Evolutionary conservation across 2,113 vertebrate species (phyloP).

Genomic region (Hylia prasina): DNA sequence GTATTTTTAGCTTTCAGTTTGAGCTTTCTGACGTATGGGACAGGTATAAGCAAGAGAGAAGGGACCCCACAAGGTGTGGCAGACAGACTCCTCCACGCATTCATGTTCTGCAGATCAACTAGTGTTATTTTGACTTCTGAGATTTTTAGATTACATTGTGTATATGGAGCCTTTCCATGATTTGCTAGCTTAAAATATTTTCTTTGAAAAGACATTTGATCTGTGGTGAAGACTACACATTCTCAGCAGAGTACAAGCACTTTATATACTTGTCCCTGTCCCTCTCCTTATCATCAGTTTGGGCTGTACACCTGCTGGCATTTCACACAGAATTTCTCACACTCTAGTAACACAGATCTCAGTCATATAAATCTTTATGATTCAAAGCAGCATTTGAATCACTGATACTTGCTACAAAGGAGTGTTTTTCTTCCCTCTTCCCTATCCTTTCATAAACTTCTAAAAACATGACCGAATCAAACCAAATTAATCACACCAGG

Average conservation of each 20-base stretch:
- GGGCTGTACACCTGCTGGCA: background rate
- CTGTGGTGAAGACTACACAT: background rate
- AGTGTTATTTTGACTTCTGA: background rate
- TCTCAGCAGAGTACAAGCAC: background rate
- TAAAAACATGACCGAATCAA: background rate
- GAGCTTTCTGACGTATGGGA: background rate
- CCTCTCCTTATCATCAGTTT: background rate
- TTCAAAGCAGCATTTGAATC: background rate
- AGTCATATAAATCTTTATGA: background rate
- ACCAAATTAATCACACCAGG: background rate
- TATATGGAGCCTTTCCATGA: background rate
- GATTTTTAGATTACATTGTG: background rate
- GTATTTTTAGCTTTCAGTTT: background rate
- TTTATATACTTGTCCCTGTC: background rate
- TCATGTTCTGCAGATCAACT: background rate
- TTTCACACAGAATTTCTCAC: background rate
- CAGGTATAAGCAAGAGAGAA: background rate
- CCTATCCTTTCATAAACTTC: background rate
- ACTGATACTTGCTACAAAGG: background rate
- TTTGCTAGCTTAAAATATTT: background rate
- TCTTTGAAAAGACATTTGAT: background rate
- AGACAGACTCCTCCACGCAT: background rate
- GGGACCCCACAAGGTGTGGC: background rate
- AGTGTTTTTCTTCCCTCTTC: background rate
- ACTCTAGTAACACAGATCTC: background rate